Conservation (phyloP, 2,888 invertebrate species). For the Uropetala carovei region DNA sequence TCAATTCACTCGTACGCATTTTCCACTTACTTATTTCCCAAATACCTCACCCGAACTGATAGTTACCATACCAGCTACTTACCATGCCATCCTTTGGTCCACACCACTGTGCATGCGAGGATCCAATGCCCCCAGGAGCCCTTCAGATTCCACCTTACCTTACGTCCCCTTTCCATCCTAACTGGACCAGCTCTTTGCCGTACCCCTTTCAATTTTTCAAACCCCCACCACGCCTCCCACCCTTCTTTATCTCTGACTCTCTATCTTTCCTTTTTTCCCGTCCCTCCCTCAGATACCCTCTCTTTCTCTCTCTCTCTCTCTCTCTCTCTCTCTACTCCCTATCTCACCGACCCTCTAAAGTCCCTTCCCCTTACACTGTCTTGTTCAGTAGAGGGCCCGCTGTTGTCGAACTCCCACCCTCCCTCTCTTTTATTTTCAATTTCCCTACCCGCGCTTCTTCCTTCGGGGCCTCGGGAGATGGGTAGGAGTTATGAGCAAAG, state of each 20-base stretch:
- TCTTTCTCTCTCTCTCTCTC: too few species aligned
- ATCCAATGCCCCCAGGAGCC: background rate
- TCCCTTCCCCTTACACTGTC: background rate
- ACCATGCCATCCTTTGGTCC: background rate
- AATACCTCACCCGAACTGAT: too few species aligned
- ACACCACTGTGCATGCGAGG: background rate
- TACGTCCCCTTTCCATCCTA: background rate
- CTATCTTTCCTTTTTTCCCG: background rate
- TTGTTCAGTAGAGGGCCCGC: background rate
- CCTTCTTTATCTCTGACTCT: background rate
- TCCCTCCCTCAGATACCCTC: background rate
- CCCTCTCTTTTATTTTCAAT: slow-evolving; percentile 53
- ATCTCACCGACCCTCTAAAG: background rate
- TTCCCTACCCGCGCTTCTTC: slow-evolving; percentile 44
- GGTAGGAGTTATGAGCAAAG: slow-evolving; percentile 45
- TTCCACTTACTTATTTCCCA: too few species aligned
- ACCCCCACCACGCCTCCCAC: background rate
- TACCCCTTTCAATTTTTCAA: slow-evolving; percentile 1
- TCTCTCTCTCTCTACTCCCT: background rate
- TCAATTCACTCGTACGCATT: too few species aligned
- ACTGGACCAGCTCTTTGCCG: background rate
- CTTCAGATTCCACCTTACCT: too few species aligned
- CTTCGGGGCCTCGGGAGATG: slow-evolving; percentile 21
- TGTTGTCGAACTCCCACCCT: background rate
- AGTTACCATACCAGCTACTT: too few species aligned